These are phyloP conservation scores for Sesamia inferens DNA, from an alignment of 2,888 invertebrate species.

Conservation along the genomic window DNA sequence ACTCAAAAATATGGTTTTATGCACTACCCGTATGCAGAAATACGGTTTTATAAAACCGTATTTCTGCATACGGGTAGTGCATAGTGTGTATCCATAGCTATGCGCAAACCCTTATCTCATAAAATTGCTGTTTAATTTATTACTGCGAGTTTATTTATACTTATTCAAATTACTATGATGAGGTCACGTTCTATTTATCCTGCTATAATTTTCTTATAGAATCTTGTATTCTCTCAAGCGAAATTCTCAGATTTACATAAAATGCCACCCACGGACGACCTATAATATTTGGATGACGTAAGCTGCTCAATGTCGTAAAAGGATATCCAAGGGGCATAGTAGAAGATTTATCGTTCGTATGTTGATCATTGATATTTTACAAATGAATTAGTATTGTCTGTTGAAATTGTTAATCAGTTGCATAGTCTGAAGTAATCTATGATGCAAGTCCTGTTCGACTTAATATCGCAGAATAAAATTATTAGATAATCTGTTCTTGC, in stretches of 20 bases:
- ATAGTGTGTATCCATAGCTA: too few relatives aligned
- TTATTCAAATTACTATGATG: slow-evolving; percentile 14
- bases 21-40: not conserved
- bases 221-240: slow-evolving; percentile 10
- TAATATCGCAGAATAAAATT: not conserved
- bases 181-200: slow-evolving; percentile 18
- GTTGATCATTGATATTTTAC: not conserved
- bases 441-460: not conserved
- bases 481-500: not conserved
- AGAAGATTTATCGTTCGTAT: not conserved
- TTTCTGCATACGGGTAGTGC: too few relatives aligned
- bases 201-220: slow-evolving; percentile 1
- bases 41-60: not conserved
- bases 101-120: slow-evolving; percentile 7
- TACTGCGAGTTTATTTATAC: slow-evolving; percentile 16
- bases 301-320: slow-evolving; percentile 25
- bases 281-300: slow-evolving; percentile 37
- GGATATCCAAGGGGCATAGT: slow-evolving; percentile 30
- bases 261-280: slow-evolving; percentile 28
- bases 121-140: slow-evolving; percentile 9
- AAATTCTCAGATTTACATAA: slow-evolving; percentile 10
- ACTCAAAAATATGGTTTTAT: not conserved
- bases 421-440: not conserved
- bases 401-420: not conserved
- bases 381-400: not conserved